phyloP scores from a whole-genome alignment of 2,797 vertebrate species.

The Propithecus perrieri region DNA sequence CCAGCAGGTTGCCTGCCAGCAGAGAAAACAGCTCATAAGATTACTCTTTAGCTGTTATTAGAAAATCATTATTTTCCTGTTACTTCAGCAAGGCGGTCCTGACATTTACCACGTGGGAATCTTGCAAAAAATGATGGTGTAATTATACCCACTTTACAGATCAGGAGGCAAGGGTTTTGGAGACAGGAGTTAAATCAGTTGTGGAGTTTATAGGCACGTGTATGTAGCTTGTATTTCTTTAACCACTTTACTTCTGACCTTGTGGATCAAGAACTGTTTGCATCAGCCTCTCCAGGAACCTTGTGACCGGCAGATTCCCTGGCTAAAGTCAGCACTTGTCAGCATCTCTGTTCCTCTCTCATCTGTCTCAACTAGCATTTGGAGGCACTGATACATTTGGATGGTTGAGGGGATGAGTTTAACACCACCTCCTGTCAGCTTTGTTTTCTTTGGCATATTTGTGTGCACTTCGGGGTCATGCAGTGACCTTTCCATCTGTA shows the following conservation, averaged over 20 bases:
- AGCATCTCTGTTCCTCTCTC: background rate
- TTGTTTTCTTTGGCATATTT: background rate
- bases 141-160: background rate
- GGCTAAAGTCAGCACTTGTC: background rate
- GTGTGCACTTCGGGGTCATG: background rate
- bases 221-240: background rate
- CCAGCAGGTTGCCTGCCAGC: no score
- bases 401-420: background rate
- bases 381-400: background rate
- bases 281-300: background rate
- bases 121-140: background rate
- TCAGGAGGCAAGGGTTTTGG: background rate
- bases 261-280: background rate
- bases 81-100: no score
- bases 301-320: background rate
- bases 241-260: background rate
- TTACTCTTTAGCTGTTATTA: no score
- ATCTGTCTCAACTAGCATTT: background rate
- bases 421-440: background rate
- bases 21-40: no score
- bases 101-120: background rate
- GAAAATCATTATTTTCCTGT: no score
- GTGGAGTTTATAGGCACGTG: background rate
- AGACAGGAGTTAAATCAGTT: background rate
- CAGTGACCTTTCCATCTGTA: background rate